phyloP scores from a whole-genome alignment of 1,140 invertebrate species.

The Heliconius eleuchia region DNA sequence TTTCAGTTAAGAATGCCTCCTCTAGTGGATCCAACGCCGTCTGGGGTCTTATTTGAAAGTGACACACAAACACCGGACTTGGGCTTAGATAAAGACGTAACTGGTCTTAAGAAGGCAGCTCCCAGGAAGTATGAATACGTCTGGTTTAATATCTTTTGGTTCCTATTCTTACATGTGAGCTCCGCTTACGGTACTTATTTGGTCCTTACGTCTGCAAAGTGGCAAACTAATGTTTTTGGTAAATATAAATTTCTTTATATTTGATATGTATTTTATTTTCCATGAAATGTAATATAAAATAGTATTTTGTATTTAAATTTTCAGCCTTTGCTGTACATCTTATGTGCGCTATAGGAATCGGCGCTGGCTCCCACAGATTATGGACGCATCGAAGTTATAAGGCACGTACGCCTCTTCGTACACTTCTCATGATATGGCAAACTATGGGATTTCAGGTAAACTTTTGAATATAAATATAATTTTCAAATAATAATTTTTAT shows the following conservation, averaged over 20 bases:
- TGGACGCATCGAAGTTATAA: slow-evolving; percentile 95
- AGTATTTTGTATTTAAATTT: not conserved
- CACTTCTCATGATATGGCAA: slow-evolving; percentile 89
- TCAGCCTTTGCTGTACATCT: slow-evolving; percentile 83
- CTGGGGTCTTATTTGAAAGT: slow-evolving; percentile 82
- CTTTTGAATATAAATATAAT: slow-evolving; percentile 35
- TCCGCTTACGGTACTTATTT: slow-evolving; percentile 90
- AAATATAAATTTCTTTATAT: slow-evolving; percentile 50
- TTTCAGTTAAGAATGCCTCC: slow-evolving; percentile 82
- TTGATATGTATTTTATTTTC: not conserved
- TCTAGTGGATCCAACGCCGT: slow-evolving; percentile 82
- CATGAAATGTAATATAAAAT: not conserved
- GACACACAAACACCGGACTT: slow-evolving; percentile 77
- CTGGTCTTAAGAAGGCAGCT: slow-evolving; percentile 61
- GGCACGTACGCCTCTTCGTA: slow-evolving; percentile 89
- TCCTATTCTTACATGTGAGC: slow-evolving; percentile 86
- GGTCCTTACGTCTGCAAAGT: slow-evolving; percentile 85
- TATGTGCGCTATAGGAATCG: slow-evolving; percentile 88
- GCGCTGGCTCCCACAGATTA: slow-evolving; percentile 93
- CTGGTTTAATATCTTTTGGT: slow-evolving; percentile 91
- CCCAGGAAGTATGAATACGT: slow-evolving; percentile 84
- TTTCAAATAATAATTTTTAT: not conserved
- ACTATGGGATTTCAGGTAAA: slow-evolving; percentile 91
- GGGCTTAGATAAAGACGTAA: slow-evolving; percentile 63
- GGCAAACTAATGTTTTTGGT: slow-evolving; percentile 87